Percentiles rank a stretch among this genome's conserved stretches.
Evolutionary conservation across 2,888 invertebrate species (phyloP).

Genomic region (Acanthacorydalis orientalis): DNA sequence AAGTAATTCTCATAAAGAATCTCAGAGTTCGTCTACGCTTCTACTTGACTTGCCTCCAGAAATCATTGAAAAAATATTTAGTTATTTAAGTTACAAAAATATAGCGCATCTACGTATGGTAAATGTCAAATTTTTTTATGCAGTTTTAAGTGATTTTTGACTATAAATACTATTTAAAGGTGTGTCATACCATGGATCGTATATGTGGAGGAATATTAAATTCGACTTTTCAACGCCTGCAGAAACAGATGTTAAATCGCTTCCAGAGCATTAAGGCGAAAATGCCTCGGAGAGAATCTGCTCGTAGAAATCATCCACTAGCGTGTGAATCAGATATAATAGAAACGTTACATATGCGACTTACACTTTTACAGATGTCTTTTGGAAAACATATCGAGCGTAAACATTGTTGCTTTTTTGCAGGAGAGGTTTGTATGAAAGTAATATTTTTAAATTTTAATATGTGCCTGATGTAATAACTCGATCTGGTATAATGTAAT

Average conservation of each 20-base stretch:
- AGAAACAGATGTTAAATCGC: constrained; percentile 67
- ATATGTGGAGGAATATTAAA: constrained; percentile 66
- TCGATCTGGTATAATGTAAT: too few species aligned
- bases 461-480: background rate
- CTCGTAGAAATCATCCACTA: constrained; percentile 74
- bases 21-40: constrained; percentile 17
- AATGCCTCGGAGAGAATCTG: constrained; percentile 84
- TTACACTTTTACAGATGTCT: constrained; percentile 82
- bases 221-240: constrained; percentile 69
- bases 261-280: constrained; percentile 79
- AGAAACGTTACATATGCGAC: constrained; percentile 82
- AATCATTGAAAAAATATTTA: constrained; percentile 61
- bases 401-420: constrained; percentile 86
- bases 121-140: constrained; percentile 22
- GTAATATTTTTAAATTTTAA: background rate
- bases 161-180: constrained; percentile 33
- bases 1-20: constrained; percentile 13
- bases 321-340: constrained; percentile 87
- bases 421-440: constrained; percentile 58
- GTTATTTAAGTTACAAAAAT: constrained; percentile 56
- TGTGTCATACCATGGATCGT: constrained; percentile 64
- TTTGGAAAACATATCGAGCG: constrained; percentile 89
- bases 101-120: constrained; percentile 67
- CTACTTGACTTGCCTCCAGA: constrained; percentile 65
- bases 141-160: background rate